Evolutionary conservation across 2,797 vertebrate genomes (phyloP).

Genomic region (Danio aesculapii): DNA sequence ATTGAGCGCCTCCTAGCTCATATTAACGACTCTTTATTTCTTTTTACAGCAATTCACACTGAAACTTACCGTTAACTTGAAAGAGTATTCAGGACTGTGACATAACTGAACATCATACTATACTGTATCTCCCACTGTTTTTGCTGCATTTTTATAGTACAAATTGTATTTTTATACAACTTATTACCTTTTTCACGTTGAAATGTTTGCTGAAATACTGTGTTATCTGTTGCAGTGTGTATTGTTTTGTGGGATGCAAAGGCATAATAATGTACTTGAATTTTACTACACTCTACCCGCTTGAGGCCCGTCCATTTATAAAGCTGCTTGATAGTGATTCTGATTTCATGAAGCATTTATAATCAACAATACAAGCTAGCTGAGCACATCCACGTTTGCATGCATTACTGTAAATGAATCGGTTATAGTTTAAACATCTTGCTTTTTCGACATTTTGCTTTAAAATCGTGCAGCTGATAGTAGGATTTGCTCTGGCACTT

Average conservation of each 20-base stretch:
- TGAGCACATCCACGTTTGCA: neutral
- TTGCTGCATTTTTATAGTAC: slow-evolving; percentile 1
- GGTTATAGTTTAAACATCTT: neutral
- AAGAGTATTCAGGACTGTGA: slow-evolving; percentile 23
- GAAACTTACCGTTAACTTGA: slow-evolving; percentile 60
- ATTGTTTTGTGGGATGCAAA: neutral
- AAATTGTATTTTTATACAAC: slow-evolving; percentile 44
- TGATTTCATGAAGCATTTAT: neutral
- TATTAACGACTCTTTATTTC: slow-evolving; percentile 43
- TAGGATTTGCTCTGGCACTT: slow-evolving; percentile 24
- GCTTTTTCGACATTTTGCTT: neutral
- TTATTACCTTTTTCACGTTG: slow-evolving; percentile 25
- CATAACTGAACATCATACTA: neutral
- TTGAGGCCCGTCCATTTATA: neutral
- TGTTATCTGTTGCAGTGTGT: neutral
- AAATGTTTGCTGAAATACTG: slow-evolving; percentile 6
- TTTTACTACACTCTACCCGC: slow-evolving; percentile 9
- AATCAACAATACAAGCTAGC: neutral
- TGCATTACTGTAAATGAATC: neutral
- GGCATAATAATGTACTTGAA: slow-evolving; percentile 4
- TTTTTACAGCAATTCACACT: slow-evolving; percentile 74
- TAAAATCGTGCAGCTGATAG: slow-evolving; percentile 7
- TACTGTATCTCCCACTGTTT: neutral
- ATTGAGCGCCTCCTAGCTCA: neutral
- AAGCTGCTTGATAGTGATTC: neutral